A percentile compares a stretch with the other conserved stretches of the same genome.
Conservation (phyloP, 2,113 vertebrate species). For the Dinomys branickii region DNA sequence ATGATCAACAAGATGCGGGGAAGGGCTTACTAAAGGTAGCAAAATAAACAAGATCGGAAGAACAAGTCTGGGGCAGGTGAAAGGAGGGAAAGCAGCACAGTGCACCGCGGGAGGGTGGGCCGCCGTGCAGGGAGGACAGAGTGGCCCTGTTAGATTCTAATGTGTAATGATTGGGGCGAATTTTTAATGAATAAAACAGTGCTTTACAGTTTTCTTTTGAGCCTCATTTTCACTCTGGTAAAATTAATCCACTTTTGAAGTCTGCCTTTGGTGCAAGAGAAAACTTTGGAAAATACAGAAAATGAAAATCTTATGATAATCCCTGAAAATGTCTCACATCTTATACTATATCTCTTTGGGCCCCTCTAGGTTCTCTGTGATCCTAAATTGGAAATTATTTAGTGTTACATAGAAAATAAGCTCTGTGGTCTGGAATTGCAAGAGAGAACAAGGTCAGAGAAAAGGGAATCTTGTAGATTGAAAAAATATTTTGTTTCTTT, state of each 20-base stretch:
- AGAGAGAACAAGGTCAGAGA: constrained; percentile 1
- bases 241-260: neutral
- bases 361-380: neutral
- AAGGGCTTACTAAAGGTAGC: neutral
- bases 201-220: constrained; percentile 36
- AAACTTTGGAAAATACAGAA: constrained; percentile 38
- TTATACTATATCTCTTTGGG: neutral
- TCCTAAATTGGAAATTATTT: neutral
- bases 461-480: neutral
- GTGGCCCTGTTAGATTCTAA: constrained; percentile 36
- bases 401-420: neutral
- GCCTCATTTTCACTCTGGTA: neutral
- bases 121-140: neutral
- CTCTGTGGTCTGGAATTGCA: constrained; percentile 23
- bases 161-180: neutral
- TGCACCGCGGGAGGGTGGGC: neutral
- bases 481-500: constrained; percentile 57
- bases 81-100: neutral
- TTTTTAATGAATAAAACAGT: constrained; percentile 29
- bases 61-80: neutral
- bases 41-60: neutral
- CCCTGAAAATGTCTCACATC: neutral
- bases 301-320: neutral
- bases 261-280: constrained; percentile 56
- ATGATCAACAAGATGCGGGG: neutral